Evolutionary conservation across 2,113 vertebrate genomes (phyloP), one percentile per base, ranked within the genome.

Genomic region (Ardeotis arabs): DNA sequence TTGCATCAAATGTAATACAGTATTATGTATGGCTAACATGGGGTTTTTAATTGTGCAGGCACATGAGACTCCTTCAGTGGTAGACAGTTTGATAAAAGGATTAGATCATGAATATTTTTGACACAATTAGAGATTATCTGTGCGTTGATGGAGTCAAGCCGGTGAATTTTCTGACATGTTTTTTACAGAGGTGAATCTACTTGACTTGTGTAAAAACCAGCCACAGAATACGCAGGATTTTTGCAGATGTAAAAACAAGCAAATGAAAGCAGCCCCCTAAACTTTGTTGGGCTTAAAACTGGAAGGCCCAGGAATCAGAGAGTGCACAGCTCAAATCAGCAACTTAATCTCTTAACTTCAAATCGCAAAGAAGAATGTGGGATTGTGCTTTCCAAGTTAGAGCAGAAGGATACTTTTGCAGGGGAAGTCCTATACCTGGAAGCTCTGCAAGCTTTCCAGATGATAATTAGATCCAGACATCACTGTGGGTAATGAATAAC

Each of bases 1-100:
- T 99, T 99, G 96, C 98, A 98, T 98, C 97, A 97, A 98, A 98
- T 97, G 97, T 97, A 96, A 95, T 97, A 97, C 96, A 97, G 96
- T 96, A 93, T 98, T 98, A 97, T 95, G 96, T 97, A 90, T 95
- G 95, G 97, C 96, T 94, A 97, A 97, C 96, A 80, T 92, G 82
- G n/a, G 70, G 95, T 59, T 98, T 98, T 98, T 99, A 99, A 99
- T 99, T 99, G 98, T 98, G 96, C 96, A 97, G 97, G 98, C 98
- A 95, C 97, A 96, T 90, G 97, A 98, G 95, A 98, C 97, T 98
- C 97, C 97, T 98, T 98, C 98, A 98, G 98, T 98, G 98, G 98
- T 98, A 98, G 98, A 96, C 97, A 97, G 97, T 98, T 98, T 98
- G 98, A 98, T 98, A 98, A 98, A 98, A 97, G 98, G 98, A 98